Conservation (phyloP, 2,888 invertebrate species). For the Morinoia aosen region DNA sequence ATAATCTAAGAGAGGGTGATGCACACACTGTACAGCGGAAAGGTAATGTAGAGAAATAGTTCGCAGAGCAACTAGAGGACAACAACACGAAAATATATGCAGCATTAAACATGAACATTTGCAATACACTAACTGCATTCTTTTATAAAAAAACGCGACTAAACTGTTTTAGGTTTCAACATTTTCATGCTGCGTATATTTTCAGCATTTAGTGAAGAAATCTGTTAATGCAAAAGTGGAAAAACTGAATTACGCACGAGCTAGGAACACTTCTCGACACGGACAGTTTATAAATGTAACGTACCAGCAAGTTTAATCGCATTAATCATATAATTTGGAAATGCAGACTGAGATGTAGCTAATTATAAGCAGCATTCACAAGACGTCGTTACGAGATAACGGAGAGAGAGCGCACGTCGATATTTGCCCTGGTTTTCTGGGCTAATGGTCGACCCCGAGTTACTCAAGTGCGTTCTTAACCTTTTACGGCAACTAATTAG, state of each 20-base stretch:
- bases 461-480: neutral
- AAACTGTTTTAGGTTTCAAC: neutral
- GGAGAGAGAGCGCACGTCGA: neutral
- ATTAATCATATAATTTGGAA: neutral
- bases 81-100: too few species aligned
- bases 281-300: neutral
- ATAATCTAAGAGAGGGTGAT: neutral
- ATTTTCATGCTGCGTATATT: neutral
- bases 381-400: neutral
- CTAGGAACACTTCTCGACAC: neutral
- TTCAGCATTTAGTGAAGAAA: neutral
- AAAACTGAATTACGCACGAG: neutral
- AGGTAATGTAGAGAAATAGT: neutral
- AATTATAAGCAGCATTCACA: slow-evolving; percentile 16
- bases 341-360: neutral
- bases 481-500: neutral
- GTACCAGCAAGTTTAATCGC: neutral
- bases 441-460: neutral
- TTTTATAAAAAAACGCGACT: neutral
- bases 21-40: neutral
- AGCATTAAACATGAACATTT: too few species aligned
- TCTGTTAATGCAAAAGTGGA: neutral
- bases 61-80: too few species aligned
- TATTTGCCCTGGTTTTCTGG: neutral
- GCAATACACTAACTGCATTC: neutral